Base-by-base conservation (phyloP, 2,113 vertebrate genomes). In the Orientallactaga bullata region DNA sequence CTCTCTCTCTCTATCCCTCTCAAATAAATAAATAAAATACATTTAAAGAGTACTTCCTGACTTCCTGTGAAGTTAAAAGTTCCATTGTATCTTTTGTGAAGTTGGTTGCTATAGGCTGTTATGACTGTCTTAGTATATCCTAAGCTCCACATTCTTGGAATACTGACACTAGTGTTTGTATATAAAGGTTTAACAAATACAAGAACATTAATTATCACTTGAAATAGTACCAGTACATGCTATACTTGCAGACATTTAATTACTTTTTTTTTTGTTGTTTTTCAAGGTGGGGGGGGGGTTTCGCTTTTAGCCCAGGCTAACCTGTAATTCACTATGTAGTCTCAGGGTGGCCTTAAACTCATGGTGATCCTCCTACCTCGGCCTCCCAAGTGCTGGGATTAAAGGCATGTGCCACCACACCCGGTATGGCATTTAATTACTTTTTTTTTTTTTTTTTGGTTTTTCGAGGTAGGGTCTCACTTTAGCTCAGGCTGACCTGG, bases 31-130 rank as follows among this genome's bases (percentile, higher is more conserved):
- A n/a, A n/a, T n/a, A n/a, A n/a, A n/a, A n/a, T n/a, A n/a, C n/a
- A n/a, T n/a, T n/a, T n/a, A n/a, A n/a, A n/a, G n/a, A n/a, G n/a
- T n/a, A n/a, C n/a, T n/a, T n/a, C n/a, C n/a, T 97, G 95, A 92
- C 97, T 98, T 98, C 98, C 98, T 98, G 97, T 97, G 98, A 91
- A 97, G 94, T 94, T 96, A 97, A 96, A 97, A 96, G 97, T 98
- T 98, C 97, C 72, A 71, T 94, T 94, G 91, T 69, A 81, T 92
- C 96, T 98, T 98, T 98, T 98, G 98, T 98, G 96, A 96, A 97
- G 26, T 81, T 51, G 85, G 74, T 97, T 83, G 21, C 95, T 97
- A 47, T 24, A 88, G 83, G 79, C n/a, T n/a, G n/a, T n/a, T n/a
- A n/a, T n/a, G n/a, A n/a, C n/a, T n/a, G n/a, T 78, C 92, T 93